Conservation (phyloP, 2,113 vertebrate genomes). For the Labeo catla region DNA sequence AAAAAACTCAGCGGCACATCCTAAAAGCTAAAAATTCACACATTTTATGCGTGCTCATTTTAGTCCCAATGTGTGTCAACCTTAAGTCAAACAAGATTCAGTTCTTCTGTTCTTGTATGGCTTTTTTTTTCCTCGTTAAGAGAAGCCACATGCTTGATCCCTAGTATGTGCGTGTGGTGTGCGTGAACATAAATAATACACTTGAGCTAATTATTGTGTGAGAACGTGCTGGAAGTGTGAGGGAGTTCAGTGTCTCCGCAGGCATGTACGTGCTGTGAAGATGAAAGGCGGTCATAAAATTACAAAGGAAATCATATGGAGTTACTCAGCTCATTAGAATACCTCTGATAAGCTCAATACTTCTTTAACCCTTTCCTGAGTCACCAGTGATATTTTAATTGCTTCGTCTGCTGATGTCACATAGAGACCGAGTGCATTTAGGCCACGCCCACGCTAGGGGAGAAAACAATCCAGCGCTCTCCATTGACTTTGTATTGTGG, state of each 20-base stretch:
- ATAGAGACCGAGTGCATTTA: too few relatives aligned
- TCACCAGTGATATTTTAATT: neutral
- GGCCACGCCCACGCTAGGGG: too few relatives aligned
- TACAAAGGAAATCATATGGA: slow-evolving; percentile 66
- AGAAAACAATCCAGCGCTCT: too few relatives aligned
- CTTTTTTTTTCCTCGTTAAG: neutral
- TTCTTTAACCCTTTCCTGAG: slow-evolving; percentile 46
- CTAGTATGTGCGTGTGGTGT: slow-evolving; percentile 34
- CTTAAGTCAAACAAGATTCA: slow-evolving; percentile 2
- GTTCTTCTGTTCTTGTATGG: neutral
- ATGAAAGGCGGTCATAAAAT: slow-evolving; percentile 71
- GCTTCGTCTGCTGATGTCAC: too few relatives aligned
- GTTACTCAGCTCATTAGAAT: slow-evolving; percentile 66
- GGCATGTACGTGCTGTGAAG: slow-evolving; percentile 59
- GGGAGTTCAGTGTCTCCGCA: slow-evolving; percentile 49
- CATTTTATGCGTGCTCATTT: neutral
- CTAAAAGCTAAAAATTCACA: slow-evolving; percentile 25
- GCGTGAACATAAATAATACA: slow-evolving; percentile 33
- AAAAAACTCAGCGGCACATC: slow-evolving; percentile 42
- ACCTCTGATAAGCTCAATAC: slow-evolving; percentile 44
- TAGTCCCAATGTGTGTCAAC: slow-evolving; percentile 10
- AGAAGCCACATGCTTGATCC: slow-evolving; percentile 43
- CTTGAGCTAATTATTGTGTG: slow-evolving; percentile 54
- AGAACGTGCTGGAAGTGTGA: slow-evolving; percentile 46
- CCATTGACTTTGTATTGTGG: too few relatives aligned